Base-by-base conservation (phyloP, 2,888 invertebrate species). In the Lissonota sp. region DNA sequence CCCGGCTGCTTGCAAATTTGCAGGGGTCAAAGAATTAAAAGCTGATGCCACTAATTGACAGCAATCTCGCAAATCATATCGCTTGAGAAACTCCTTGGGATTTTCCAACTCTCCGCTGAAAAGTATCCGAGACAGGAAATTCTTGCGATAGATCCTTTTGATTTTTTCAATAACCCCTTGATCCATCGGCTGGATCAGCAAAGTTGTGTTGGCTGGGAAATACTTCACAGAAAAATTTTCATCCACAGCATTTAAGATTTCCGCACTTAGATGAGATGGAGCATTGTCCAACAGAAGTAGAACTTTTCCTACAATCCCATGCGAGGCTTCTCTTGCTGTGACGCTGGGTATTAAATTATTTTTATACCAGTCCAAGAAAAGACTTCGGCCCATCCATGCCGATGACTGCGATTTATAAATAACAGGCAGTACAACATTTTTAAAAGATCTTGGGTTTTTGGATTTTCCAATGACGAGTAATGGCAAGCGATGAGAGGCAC, bases 121-220 rank as follows among this genome's bases (percentile, higher is more conserved):
- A 26, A 26, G 26, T 26, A 26, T 26, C 26, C 26, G 26, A 26
- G 26, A 26, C 26, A 26, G 26, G 26, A 26, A 3, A 26, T 26
- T 26, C 26, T 79, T 84, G 73, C 83, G 85, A 70, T 88, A 87
- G 6, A 79, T 55, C 72, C 80, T 75, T 79, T 89, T 88, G 6
- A 85, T 63, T 58, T 83, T 84, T 46, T 80, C 84, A 26, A 88
- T 86, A 6, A 87, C 83, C 2, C 84, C 83, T 58, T 89, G 88
- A 78, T 87, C 84, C 88, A 87, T 88, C 0, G 87, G 88, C 63
- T 88, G 87, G 37, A 88, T 80, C 5, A 88, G 42, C 5, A 82
- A 69, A 4, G 85, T 87, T 2, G 84, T 84, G 58, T 84, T 88
- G 0, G 84, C 84, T 40, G 87, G 86, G 6, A 87, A 49, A 71